phyloP scores from a whole-genome alignment of 2,797 vertebrate species.

The Nyctibius grandis region DNA sequence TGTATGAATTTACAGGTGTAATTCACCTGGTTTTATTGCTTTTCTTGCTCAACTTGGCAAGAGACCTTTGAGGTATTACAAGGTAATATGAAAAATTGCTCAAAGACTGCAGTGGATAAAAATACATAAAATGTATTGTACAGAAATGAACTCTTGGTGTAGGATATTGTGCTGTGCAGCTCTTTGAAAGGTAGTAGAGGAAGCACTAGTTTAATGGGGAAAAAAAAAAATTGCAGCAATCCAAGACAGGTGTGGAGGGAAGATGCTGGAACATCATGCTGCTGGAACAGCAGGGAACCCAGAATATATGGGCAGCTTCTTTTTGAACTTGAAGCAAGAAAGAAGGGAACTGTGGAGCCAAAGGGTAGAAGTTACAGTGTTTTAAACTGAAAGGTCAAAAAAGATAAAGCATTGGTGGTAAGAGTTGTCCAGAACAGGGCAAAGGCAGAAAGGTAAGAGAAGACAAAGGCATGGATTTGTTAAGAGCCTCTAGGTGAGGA shows the following conservation, averaged over 20 bases:
- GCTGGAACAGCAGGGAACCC: neutral
- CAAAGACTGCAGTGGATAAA: neutral
- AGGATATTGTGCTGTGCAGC: neutral
- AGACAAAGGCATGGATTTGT: neutral
- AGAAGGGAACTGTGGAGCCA: neutral
- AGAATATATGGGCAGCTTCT: neutral
- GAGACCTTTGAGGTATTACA: neutral
- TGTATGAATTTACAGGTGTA: neutral
- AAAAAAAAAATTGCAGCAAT: neutral
- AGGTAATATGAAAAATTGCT: neutral
- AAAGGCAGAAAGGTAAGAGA: neutral
- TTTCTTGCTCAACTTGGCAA: neutral
- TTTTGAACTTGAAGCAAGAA: neutral
- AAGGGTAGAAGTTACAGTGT: neutral
- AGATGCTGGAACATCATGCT: too few relatives aligned
- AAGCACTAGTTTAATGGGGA: neutral
- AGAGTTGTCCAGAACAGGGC: neutral
- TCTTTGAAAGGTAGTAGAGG: neutral
- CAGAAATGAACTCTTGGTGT: neutral
- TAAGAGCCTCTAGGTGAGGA: neutral
- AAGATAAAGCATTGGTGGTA: neutral
- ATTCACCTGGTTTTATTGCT: neutral
- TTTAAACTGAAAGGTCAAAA: neutral
- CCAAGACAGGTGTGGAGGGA: neutral
- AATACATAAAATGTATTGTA: neutral